phyloP scores from a whole-genome alignment of 1,140 invertebrate genomes.

The Zaprionus camerounensis region DNA sequence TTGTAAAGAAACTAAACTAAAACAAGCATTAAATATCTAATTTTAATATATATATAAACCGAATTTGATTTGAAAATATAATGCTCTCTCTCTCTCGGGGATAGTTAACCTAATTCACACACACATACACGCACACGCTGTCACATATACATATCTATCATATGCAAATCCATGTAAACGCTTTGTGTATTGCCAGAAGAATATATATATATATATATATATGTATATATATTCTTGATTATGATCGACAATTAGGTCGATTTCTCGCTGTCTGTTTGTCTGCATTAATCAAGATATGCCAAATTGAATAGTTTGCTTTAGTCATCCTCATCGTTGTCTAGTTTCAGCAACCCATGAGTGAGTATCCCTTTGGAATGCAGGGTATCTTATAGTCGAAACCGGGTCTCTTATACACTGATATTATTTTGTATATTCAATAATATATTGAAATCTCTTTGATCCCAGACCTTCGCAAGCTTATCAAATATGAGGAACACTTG shows the following conservation, averaged over 20 bases:
- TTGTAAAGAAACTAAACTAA: conserved; percentile 68
- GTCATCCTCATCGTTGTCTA: background rate
- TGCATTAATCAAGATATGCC: background rate
- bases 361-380: background rate
- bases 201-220: conserved; percentile 8
- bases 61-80: conserved; percentile 33
- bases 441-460: conserved; percentile 23
- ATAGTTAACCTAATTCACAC: too few species aligned
- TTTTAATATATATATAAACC: conserved; percentile 40
- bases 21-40: conserved; percentile 74
- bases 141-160: background rate
- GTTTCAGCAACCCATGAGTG: background rate
- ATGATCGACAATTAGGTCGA: background rate
- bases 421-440: background rate
- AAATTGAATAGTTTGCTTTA: background rate
- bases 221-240: conserved; percentile 1
- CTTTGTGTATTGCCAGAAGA: background rate
- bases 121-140: too few species aligned
- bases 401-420: background rate
- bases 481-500: conserved; percentile 78
- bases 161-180: conserved; percentile 1
- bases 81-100: too few species aligned
- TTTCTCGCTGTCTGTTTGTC: background rate
- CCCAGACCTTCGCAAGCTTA: conserved; percentile 77
- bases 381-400: background rate